Conservation (phyloP, 2,113 vertebrate genomes). For the Anas platyrhynchos region DNA sequence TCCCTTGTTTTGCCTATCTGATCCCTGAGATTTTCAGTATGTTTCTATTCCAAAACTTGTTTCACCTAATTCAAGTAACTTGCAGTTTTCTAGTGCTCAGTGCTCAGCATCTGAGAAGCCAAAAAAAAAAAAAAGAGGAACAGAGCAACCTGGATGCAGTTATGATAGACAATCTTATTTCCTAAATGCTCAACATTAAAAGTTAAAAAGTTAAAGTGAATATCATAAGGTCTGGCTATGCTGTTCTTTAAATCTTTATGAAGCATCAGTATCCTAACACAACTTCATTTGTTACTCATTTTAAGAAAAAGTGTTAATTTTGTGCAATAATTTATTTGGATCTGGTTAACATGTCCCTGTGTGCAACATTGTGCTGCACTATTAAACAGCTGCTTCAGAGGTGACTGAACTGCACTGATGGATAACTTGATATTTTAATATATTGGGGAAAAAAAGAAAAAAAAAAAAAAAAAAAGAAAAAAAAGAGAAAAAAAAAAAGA, state of each 20-base stretch:
- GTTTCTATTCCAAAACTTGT: not conserved
- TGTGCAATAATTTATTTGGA: not conserved
- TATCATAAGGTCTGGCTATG: not conserved
- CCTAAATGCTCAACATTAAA: not conserved
- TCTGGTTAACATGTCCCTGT: not conserved
- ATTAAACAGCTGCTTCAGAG: slow-evolving; percentile 5
- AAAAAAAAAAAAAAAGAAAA: too few species aligned
- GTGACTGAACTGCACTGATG: slow-evolving; percentile 1
- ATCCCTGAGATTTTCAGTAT: not conserved
- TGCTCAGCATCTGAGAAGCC: not conserved
- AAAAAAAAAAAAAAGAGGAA: not conserved
- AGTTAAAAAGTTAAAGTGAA: not conserved
- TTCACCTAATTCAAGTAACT: not conserved
- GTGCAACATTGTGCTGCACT: not conserved
- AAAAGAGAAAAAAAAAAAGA: not conserved
- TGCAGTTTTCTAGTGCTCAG: not conserved
- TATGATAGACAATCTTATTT: not conserved
- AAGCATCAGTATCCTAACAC: not conserved
- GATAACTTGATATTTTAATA: slow-evolving; percentile 27
- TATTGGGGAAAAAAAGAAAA: not conserved
- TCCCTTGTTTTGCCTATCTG: not conserved
- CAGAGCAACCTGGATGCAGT: not conserved
- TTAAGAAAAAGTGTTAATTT: not conserved
- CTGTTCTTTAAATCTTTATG: not conserved
- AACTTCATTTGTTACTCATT: not conserved